Evolutionary conservation across 1,140 invertebrate genomes (phyloP).

Genomic region (Drosophila littoralis): DNA sequence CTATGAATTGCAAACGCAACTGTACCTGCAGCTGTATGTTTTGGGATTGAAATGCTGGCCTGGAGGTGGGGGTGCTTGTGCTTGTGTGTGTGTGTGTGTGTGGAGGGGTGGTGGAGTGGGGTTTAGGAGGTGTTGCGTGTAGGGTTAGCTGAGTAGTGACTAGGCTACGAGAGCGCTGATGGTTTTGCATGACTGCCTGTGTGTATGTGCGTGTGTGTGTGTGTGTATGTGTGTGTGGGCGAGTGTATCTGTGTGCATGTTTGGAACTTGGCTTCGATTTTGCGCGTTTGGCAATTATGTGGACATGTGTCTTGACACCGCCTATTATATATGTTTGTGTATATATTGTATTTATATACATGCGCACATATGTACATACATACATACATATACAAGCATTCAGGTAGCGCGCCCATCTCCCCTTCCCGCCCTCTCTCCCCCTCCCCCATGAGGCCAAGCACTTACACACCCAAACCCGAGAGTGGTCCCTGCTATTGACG

Average conservation of each 20-base stretch:
- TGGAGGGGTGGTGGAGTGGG: conserved; percentile 1
- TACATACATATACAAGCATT: conserved; percentile 10
- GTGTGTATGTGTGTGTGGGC: conserved; percentile 17
- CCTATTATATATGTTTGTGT: conserved; percentile 50
- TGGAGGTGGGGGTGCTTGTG: neutral
- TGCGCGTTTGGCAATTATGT: conserved; percentile 82
- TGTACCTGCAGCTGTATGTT: conserved; percentile 57
- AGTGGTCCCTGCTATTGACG: conserved; percentile 2
- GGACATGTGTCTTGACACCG: conserved; percentile 78
- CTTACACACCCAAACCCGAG: conserved; percentile 4
- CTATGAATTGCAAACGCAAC: conserved; percentile 62
- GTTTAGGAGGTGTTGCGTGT: conserved; percentile 13
- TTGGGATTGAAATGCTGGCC: neutral
- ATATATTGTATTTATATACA: conserved; percentile 13
- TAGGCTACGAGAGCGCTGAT: conserved; percentile 41
- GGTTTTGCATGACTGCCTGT: conserved; percentile 31
- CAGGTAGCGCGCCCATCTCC: conserved; percentile 24
- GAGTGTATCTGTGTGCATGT: conserved; percentile 5
- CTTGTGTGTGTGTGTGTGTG: neutral
- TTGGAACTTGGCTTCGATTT: conserved; percentile 67
- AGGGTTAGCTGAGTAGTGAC: conserved; percentile 41
- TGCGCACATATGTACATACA: conserved; percentile 12
- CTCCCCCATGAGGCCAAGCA: neutral
- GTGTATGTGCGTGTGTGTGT: conserved; percentile 18
- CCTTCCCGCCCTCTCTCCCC: neutral